Conservation (phyloP, 2,888 invertebrate species). For the Nomada ruficornis region DNA sequence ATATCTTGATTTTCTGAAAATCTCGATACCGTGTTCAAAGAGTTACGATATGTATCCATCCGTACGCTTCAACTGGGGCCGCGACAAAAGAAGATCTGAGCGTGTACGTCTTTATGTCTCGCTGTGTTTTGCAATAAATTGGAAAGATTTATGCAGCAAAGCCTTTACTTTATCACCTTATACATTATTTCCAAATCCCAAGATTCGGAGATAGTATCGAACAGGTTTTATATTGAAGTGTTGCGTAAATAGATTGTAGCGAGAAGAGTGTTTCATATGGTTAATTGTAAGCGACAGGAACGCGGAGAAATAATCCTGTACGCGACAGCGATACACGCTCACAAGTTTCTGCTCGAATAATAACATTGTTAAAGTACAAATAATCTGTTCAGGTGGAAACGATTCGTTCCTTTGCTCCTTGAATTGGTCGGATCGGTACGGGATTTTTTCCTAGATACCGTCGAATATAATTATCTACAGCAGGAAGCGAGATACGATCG, state of each 20-base stretch:
- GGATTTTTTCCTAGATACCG: conserved; percentile 56
- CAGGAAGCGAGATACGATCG: conserved; percentile 80
- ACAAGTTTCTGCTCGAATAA: background rate
- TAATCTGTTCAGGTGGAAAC: background rate
- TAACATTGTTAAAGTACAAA: conserved; percentile 1
- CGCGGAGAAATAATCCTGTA: background rate
- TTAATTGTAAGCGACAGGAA: background rate
- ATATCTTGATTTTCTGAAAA: conserved; percentile 12
- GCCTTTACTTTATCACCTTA: conserved; percentile 45
- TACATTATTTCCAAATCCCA: conserved; percentile 48
- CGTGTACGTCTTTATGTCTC: conserved; percentile 53
- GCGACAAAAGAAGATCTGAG: conserved; percentile 18
- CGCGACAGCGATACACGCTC: background rate
- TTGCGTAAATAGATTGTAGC: too few relatives aligned
- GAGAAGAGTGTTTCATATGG: too few relatives aligned
- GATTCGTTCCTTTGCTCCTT: conserved; percentile 33
- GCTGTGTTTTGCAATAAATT: conserved; percentile 67
- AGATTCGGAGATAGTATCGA: conserved; percentile 3
- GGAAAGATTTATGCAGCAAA: conserved; percentile 56
- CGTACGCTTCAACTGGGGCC: conserved; percentile 16
- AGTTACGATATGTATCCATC: conserved; percentile 20
- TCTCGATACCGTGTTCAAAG: background rate
- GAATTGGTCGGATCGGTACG: conserved; percentile 47
- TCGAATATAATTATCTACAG: conserved; percentile 71
- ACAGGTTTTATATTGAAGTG: too few relatives aligned